A percentile compares a stretch with the other conserved stretches of the same genome.
phyloP scores from a whole-genome alignment of 2,113 vertebrate species.

The Zosterops borbonicus region DNA sequence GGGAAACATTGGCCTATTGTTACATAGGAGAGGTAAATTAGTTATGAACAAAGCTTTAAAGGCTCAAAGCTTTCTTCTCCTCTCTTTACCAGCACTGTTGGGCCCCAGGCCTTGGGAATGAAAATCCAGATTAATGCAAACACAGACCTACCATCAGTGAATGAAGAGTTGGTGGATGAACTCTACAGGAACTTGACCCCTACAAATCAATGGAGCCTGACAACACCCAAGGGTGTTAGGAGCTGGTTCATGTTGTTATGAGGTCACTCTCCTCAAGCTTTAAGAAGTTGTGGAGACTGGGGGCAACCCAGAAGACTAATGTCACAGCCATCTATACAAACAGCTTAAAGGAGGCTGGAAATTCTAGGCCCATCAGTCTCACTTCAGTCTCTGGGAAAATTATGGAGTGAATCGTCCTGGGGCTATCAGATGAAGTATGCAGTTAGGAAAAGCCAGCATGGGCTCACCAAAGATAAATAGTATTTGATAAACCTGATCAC shows the following conservation, averaged over 20 bases:
- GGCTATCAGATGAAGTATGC: not conserved
- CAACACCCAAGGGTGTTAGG: not conserved
- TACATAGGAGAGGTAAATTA: not conserved
- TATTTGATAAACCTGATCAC: not conserved
- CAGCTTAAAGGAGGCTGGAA: not conserved
- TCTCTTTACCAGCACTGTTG: not conserved
- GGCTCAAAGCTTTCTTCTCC: not conserved
- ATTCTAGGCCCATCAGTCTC: not conserved
- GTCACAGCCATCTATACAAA: accelerated
- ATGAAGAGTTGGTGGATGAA: not conserved
- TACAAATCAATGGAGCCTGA: not conserved
- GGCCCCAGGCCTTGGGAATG: not conserved
- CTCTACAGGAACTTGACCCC: not conserved
- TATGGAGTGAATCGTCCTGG: not conserved
- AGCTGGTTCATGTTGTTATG: not conserved
- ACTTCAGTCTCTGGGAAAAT: not conserved
- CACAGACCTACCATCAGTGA: not conserved
- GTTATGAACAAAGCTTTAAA: not conserved
- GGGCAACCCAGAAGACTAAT: not conserved
- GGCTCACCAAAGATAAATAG: not conserved
- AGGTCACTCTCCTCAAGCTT: not conserved
- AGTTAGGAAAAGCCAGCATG: not conserved
- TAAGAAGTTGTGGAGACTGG: not conserved
- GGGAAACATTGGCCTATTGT: not conserved
- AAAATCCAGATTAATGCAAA: not conserved